Evolutionary conservation across 2,113 vertebrate genomes (phyloP).

Genomic region (Formicarius rufipectus): DNA sequence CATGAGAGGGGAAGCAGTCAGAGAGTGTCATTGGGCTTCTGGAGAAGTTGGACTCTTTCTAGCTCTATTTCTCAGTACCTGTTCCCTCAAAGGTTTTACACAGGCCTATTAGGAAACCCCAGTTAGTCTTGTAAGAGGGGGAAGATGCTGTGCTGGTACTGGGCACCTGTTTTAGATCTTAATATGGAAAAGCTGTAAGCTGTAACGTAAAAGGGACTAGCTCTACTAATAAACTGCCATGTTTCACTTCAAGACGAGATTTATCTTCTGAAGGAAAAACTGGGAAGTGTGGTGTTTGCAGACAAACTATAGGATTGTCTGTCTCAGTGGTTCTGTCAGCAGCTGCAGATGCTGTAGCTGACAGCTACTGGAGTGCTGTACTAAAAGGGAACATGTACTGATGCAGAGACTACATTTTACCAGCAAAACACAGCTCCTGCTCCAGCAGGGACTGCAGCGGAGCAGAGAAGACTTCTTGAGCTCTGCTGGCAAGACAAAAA

Average conservation of each 20-base stretch:
- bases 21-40: not conserved
- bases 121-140: accelerated
- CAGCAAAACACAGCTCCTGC: not conserved
- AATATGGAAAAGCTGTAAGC: not conserved
- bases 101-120: not conserved
- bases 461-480: not conserved
- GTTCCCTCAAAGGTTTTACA: not conserved
- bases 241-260: not conserved
- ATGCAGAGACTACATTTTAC: accelerated
- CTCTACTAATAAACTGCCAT: not conserved
- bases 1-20: not conserved
- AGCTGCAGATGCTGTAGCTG: not conserved
- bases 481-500: not conserved
- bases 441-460: not conserved
- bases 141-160: not conserved
- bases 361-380: accelerated
- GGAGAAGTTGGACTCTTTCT: not conserved
- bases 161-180: not conserved
- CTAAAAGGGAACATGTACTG: not conserved
- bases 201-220: not conserved
- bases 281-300: accelerated
- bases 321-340: not conserved
- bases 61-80: not conserved
- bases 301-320: not conserved
- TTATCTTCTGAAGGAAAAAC: not conserved